A percentile compares a stretch with the other conserved stretches of the same genome.
Conservation (phyloP, 2,797 vertebrate genomes). For the Sebastes minor region DNA sequence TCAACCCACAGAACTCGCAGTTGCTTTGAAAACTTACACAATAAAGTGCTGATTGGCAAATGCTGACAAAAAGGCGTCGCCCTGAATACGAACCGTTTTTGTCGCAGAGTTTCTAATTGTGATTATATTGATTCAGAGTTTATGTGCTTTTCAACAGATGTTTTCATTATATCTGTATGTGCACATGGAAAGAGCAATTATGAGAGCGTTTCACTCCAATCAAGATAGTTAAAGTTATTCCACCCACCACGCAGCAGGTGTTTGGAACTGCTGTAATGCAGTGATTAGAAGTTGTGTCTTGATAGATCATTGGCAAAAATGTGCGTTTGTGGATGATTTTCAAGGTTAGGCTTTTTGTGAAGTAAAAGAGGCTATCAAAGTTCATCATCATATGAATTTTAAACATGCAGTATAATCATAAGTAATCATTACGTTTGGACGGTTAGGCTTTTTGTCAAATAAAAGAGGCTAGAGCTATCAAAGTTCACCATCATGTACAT, state of each 20-base stretch:
- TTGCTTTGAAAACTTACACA: not conserved
- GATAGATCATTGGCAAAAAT: not conserved
- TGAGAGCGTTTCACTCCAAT: not conserved
- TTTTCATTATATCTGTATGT: not conserved
- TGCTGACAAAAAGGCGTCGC: not conserved
- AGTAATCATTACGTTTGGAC: too few relatives aligned
- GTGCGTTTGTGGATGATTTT: not conserved
- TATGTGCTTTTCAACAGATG: not conserved
- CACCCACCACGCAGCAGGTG: constrained; percentile 18
- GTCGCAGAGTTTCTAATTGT: not conserved
- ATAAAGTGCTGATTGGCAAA: not conserved
- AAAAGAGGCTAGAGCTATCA: too few relatives aligned
- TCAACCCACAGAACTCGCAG: not conserved
- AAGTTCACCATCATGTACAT: too few relatives aligned
- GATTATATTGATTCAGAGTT: not conserved
- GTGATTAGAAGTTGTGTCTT: not conserved
- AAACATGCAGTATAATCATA: too few relatives aligned
- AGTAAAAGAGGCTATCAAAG: not conserved
- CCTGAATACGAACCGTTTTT: not conserved
- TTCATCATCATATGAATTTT: not conserved
- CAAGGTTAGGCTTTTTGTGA: not conserved
- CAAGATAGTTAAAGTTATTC: not conserved
- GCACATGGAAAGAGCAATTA: not conserved
- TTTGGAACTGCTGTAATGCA: not conserved
- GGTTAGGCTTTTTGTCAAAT: too few relatives aligned